Conservation (phyloP, 2,113 vertebrate genomes). For the Pangasianodon hypophthalmus region DNA sequence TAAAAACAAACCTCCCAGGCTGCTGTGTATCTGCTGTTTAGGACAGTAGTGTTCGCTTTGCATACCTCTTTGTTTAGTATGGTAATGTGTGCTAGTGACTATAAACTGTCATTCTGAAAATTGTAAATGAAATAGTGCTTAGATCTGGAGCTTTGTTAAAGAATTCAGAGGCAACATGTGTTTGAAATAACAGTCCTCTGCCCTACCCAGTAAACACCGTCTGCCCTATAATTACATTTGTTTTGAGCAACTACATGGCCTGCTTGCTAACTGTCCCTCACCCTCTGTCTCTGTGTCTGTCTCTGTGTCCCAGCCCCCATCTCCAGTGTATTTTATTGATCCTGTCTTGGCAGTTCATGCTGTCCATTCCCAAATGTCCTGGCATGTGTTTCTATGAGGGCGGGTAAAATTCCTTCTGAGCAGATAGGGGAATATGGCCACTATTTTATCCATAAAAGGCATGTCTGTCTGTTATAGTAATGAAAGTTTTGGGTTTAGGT, state of each 20-base stretch:
- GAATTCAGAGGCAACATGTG: not conserved
- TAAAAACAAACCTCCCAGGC: not conserved
- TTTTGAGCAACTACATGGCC: not conserved
- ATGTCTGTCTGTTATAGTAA: not conserved
- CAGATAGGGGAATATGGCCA: not conserved
- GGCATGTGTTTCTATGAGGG: not conserved
- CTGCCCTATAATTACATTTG: not conserved
- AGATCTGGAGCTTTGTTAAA: not conserved
- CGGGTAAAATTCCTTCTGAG: not conserved
- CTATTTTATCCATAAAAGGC: slow-evolving; percentile 18
- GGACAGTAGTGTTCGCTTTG: not conserved
- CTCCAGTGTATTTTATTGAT: slow-evolving; percentile 1
- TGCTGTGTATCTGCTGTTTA: not conserved
- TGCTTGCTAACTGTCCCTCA: not conserved
- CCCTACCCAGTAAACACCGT: not conserved
- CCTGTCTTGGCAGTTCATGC: not conserved
- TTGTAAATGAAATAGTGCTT: not conserved
- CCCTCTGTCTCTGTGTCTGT: not conserved
- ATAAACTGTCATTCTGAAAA: not conserved
- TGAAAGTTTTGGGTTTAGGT: not conserved
- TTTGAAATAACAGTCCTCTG: not conserved
- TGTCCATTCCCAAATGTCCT: not conserved
- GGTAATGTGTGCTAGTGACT: not conserved
- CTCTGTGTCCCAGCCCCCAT: not conserved
- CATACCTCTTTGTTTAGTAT: not conserved